Conservation (phyloP, 2,113 vertebrate genomes). For the Neolamprologus caudopunctatus region DNA sequence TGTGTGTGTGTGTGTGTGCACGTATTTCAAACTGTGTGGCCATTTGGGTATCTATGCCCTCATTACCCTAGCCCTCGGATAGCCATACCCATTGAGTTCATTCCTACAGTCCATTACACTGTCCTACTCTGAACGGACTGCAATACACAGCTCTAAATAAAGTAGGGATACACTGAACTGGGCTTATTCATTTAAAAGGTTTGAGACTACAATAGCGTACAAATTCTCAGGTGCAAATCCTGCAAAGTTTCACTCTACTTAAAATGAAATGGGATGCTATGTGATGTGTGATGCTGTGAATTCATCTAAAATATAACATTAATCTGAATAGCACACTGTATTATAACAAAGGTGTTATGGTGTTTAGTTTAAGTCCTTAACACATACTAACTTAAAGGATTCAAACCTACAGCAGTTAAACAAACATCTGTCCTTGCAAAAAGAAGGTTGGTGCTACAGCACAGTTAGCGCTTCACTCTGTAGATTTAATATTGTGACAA, state of each 20-base stretch:
- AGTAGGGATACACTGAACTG: background rate
- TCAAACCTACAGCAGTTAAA: background rate
- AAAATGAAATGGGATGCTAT: background rate
- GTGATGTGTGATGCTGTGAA: background rate
- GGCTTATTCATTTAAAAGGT: background rate
- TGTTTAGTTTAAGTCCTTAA: background rate
- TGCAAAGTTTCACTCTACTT: background rate
- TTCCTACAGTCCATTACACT: conserved; percentile 19
- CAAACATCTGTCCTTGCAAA: background rate
- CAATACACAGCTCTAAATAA: background rate
- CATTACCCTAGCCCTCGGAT: conserved; percentile 38
- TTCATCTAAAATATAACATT: background rate
- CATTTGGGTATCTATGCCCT: conserved; percentile 40
- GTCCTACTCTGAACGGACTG: background rate
- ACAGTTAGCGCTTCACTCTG: background rate
- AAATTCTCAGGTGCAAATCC: background rate
- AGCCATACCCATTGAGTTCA: conserved; percentile 6
- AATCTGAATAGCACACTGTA: background rate
- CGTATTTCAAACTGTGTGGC: conserved; percentile 23
- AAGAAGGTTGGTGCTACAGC: background rate
- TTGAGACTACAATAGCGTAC: background rate
- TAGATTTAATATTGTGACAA: background rate
- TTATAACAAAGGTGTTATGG: background rate
- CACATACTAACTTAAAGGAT: background rate
- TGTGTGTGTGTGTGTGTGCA: conserved; percentile 3